Conservation (phyloP, 2,113 vertebrate species). For the Mustela nigripes region DNA sequence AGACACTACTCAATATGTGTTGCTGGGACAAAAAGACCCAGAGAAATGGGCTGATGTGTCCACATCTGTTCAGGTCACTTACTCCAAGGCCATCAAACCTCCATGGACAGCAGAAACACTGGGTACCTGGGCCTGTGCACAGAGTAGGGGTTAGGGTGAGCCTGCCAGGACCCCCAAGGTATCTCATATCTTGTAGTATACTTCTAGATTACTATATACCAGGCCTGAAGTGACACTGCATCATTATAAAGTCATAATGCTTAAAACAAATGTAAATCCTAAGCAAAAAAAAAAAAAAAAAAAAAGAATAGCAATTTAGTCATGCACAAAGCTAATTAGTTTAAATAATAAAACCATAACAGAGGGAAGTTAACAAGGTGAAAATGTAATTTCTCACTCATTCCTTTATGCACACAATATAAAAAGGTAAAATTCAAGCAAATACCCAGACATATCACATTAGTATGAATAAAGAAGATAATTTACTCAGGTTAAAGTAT, state of each 20-base stretch:
- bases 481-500: neutral
- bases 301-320: neutral
- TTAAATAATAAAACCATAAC: conserved; percentile 41
- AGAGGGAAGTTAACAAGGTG: neutral
- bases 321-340: neutral
- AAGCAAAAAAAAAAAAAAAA: neutral
- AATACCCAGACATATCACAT: neutral
- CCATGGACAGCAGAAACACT: neutral
- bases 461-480: neutral
- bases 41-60: neutral
- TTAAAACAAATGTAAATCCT: neutral
- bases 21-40: neutral
- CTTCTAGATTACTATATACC: neutral
- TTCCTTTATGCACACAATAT: neutral
- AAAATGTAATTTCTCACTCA: conserved; percentile 37
- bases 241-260: neutral
- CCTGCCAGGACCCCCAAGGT: rapidly evolving
- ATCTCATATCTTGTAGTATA: rapidly evolving
- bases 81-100: neutral
- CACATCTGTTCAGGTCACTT: neutral
- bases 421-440: conserved; percentile 29
- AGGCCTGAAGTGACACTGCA: neutral
- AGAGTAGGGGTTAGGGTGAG: rapidly evolving
- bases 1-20: rapidly evolving
- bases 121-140: rapidly evolving